Percentiles rank a stretch among this genome's conserved stretches.
Evolutionary conservation across 1,140 invertebrate genomes (phyloP).

Genomic region (Ylistrum balloti): DNA sequence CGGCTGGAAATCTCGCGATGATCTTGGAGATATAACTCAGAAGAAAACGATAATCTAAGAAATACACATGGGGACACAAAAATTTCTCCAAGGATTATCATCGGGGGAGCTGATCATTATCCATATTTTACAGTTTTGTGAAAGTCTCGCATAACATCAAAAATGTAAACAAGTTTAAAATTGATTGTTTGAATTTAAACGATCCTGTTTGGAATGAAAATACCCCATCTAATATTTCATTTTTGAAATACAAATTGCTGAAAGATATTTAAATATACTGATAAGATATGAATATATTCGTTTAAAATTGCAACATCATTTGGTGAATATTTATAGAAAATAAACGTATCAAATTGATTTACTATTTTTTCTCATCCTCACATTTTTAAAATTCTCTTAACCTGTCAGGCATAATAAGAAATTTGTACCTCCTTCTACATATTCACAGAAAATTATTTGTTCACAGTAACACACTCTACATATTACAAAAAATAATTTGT

Average conservation of each 20-base stretch:
- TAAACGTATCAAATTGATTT: background rate
- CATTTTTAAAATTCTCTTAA: too few relatives aligned
- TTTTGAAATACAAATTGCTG: background rate
- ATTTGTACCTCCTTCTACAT: too few relatives aligned
- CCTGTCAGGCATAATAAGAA: too few relatives aligned
- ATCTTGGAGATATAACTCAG: background rate
- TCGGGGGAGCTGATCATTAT: background rate
- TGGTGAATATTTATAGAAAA: background rate
- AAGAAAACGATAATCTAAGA: constrained; percentile 27
- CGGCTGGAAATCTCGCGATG: constrained; percentile 1
- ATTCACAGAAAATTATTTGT: too few relatives aligned
- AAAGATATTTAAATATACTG: background rate
- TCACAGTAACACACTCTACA: too few relatives aligned
- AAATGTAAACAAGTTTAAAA: background rate
- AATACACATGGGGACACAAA: background rate
- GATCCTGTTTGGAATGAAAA: background rate
- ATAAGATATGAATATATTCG: background rate
- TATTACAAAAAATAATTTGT: too few relatives aligned
- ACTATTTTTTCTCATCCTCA: background rate
- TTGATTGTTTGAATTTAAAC: background rate
- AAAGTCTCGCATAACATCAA: background rate
- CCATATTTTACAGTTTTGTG: background rate
- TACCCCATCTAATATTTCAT: background rate
- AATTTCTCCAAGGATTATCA: background rate
- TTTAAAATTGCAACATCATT: background rate